Evolutionary conservation across 2,797 vertebrate species (phyloP).

Genomic region (Urocyon cinereoargenteus): DNA sequence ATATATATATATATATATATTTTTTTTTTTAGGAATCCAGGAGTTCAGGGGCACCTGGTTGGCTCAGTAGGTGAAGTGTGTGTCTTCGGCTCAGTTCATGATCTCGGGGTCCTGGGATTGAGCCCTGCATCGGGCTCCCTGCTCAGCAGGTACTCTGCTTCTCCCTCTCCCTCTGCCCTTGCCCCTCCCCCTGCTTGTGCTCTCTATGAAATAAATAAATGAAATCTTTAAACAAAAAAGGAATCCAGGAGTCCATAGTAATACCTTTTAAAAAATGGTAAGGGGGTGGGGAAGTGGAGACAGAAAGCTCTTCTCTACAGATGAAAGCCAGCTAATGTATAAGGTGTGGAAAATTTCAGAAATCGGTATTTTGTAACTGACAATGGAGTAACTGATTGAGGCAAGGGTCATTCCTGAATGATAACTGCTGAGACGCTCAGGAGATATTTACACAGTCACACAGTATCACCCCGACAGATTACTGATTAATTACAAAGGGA

Average conservation of each 20-base stretch:
- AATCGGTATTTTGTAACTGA: conserved; percentile 59
- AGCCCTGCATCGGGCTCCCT: neutral
- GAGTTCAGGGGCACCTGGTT: neutral
- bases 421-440: conserved; percentile 36
- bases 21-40: neutral
- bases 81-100: neutral
- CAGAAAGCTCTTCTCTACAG: conserved; percentile 22
- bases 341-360: conserved; percentile 44
- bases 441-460: conserved; percentile 52
- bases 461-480: neutral
- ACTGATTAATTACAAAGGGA: conserved; percentile 57
- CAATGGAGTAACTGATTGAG: conserved; percentile 39
- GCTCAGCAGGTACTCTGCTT: neutral
- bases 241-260: neutral
- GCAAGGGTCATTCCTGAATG: conserved; percentile 52
- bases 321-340: conserved; percentile 31
- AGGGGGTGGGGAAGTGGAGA: neutral
- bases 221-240: neutral
- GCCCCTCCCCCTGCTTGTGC: neutral
- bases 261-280: neutral
- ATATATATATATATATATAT: neutral
- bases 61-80: neutral
- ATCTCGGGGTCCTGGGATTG: neutral
- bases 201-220: neutral
- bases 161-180: neutral